phyloP scores from a whole-genome alignment of 2,888 invertebrate species.

The Balanococcus diminutus region DNA sequence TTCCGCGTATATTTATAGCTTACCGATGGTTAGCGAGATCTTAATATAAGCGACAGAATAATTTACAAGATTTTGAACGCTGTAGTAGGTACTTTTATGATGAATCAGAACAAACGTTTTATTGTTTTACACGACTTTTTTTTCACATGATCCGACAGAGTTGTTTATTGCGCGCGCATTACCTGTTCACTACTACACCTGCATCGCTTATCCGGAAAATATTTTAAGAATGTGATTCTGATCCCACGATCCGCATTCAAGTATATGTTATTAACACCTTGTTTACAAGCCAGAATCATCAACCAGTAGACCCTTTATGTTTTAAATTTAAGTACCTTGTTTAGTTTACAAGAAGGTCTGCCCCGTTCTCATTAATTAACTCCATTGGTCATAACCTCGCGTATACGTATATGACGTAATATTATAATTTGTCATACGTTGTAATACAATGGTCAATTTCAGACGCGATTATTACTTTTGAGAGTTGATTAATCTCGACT shows the following conservation, averaged over 20 bases:
- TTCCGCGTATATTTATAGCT: constrained; percentile 27
- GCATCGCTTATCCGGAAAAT: constrained; percentile 42
- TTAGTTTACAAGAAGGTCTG: not conserved
- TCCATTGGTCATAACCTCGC: not conserved
- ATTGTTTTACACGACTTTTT: not conserved
- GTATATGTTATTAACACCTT: constrained; percentile 51
- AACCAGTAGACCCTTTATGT: constrained; percentile 12
- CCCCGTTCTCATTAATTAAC: not conserved
- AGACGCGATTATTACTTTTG: not conserved
- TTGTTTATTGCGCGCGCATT: constrained; percentile 47
- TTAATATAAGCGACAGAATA: constrained; percentile 20
- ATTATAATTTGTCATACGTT: not conserved
- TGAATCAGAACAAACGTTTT: not conserved
- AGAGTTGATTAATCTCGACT: not conserved
- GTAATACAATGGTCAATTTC: not conserved
- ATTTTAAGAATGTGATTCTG: constrained; percentile 48
- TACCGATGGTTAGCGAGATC: constrained; percentile 16
- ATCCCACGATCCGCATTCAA: constrained; percentile 49
- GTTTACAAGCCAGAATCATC: constrained; percentile 49
- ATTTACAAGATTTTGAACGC: constrained; percentile 14
- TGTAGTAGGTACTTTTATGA: not conserved
- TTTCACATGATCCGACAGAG: constrained; percentile 8
- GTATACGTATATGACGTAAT: not conserved
- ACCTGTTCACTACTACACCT: constrained; percentile 25
- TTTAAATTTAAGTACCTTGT: constrained; percentile 40